Evolutionary conservation across 2,888 invertebrate genomes (phyloP), one percentile per base, ranked within the genome.

Genomic region (Chironomus tentans): DNA sequence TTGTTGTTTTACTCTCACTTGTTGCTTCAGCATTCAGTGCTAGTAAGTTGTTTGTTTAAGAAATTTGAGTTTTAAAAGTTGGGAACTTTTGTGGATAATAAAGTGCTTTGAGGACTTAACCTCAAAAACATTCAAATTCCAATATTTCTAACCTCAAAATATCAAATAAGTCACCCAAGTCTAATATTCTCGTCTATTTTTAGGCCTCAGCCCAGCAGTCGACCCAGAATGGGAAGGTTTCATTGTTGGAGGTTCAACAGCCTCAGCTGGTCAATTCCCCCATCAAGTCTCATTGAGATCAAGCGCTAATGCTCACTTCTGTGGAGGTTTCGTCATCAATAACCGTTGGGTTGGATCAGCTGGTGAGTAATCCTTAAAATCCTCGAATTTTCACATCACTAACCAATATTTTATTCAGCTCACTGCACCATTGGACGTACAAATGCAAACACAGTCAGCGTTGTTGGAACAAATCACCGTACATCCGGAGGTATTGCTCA

Each of bases 321-420:
- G 80, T 69, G 80, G 80, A 48, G 80, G 80, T 47, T 78, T 79
- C n/a, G 78, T 80, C 65, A 74, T 80, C 22, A 79, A 76, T 50
- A 61, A 62, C 7, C 76, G 78, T 38, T 79, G 79, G 78, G 77
- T 80, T 21, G 65, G 80, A 4, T 79, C 79, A 15, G 80, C 80
- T 38, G 38, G 38, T 38, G 10, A 10, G 38, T 38, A 10, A 10
- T 10, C 38, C 38, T 38, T 1, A 38, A 38, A 10, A 10, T 38
- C 5, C 38, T 10, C 2, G 10, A 2, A 28, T 2, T 10, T 38
- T 10, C 38, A 7, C 7, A 10, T 2, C 7, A 28, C 1, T 38
- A 38, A 38, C 10, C 10, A 6, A 50, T 4, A 7, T 50, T n/a
- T 50, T 56, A 56, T 38, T 1, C 38, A 38, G 80, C 80, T 62